These are phyloP conservation scores for Palloptera scutellata DNA, from an alignment of 2,888 invertebrate genomes.

Conservation along the genomic window DNA sequence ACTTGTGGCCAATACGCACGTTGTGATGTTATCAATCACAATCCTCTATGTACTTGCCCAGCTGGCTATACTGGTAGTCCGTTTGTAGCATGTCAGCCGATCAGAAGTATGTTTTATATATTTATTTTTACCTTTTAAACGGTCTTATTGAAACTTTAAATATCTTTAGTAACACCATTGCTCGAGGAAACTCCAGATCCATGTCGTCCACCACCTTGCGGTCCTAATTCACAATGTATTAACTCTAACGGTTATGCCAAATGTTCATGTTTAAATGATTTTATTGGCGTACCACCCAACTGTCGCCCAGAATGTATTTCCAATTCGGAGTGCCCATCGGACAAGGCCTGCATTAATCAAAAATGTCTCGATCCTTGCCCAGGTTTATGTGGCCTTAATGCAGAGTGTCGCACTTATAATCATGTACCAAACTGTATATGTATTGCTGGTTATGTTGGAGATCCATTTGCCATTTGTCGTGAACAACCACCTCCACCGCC, in stretches of 20 bases:
- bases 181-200: slow-evolving; percentile 60
- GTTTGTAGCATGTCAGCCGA: slow-evolving; percentile 67
- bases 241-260: slow-evolving; percentile 72
- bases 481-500: slow-evolving; percentile 38
- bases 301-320: slow-evolving; percentile 79
- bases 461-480: slow-evolving; percentile 75
- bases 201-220: slow-evolving; percentile 72
- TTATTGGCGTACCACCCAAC: slow-evolving; percentile 74
- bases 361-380: slow-evolving; percentile 82
- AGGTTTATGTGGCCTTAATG: slow-evolving; percentile 76
- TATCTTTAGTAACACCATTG: slow-evolving; percentile 42
- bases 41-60: slow-evolving; percentile 76
- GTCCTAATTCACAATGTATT: slow-evolving; percentile 77
- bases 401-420: slow-evolving; percentile 77
- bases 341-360: slow-evolving; percentile 77
- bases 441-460: slow-evolving; percentile 71
- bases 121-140: neutral
- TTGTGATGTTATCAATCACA: slow-evolving; percentile 76
- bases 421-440: slow-evolving; percentile 80
- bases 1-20: slow-evolving; percentile 75
- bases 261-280: slow-evolving; percentile 76
- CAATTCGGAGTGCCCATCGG: slow-evolving; percentile 76
- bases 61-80: slow-evolving; percentile 73
- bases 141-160: neutral
- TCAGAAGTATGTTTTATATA: slow-evolving; percentile 39